phyloP scores from a whole-genome alignment of 2,113 vertebrate genomes.

The Silurus glanis region DNA sequence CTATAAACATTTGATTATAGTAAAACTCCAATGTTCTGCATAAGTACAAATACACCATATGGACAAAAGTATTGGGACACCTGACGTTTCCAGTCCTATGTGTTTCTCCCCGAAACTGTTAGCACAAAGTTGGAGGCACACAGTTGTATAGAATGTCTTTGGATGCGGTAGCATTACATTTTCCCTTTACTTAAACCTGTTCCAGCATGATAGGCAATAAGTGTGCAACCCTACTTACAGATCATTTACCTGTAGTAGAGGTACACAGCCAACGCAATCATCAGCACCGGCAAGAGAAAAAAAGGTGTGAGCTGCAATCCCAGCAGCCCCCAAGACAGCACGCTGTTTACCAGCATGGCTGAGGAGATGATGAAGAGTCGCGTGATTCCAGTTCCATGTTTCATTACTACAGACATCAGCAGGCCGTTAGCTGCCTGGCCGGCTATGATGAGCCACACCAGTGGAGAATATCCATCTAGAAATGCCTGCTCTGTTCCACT shows the following conservation, averaged over 20 bases:
- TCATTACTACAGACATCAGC: slow-evolving; percentile 91
- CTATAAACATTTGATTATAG: background rate
- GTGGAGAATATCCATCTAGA: slow-evolving; percentile 81
- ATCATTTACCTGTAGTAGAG: slow-evolving; percentile 79
- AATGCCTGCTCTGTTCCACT: slow-evolving; percentile 62
- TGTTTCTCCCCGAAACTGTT: too few relatives aligned
- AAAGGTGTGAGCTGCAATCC: slow-evolving; percentile 81
- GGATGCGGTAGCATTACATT: too few relatives aligned
- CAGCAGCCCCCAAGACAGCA: slow-evolving; percentile 80
- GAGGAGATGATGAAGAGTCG: slow-evolving; percentile 92
- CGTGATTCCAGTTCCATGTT: slow-evolving; percentile 91
- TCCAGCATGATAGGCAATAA: background rate
- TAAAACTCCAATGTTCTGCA: too few relatives aligned
- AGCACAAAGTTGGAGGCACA: too few relatives aligned
- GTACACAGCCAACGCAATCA: slow-evolving; percentile 82
- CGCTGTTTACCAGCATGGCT: slow-evolving; percentile 86
- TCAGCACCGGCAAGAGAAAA: slow-evolving; percentile 77
- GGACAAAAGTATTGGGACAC: too few relatives aligned
- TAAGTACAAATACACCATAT: too few relatives aligned
- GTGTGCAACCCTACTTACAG: background rate
- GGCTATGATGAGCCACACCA: slow-evolving; percentile 78
- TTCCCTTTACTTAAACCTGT: too few relatives aligned
- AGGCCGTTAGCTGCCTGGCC: slow-evolving; percentile 88
- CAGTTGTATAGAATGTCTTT: too few relatives aligned
- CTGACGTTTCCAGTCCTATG: too few relatives aligned